Base-by-base conservation (phyloP, 2,888 invertebrate species). In the Lasiommata megera region DNA sequence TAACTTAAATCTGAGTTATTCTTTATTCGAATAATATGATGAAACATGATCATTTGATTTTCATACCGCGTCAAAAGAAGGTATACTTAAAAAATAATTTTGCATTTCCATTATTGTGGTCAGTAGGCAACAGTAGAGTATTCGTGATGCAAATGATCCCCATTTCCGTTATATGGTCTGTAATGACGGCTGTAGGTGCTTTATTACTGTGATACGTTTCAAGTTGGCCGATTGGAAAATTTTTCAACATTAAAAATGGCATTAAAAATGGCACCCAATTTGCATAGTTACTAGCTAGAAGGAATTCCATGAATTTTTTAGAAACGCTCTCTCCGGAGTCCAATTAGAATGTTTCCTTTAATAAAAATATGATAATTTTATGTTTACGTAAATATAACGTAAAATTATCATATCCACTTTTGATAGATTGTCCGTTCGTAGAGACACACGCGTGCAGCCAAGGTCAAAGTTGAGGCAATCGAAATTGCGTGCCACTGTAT, bases 401-500 rank as follows among this genome's bases (percentile, higher is more conserved):
- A n/a, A n/a, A n/a, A n/a, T n/a, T n/a, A n/a, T n/a, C n/a, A n/a
- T n/a, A n/a, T 11, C 17, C 1, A 44, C 29, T 44, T 46, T 46
- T 46, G 46, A 46, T 31, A 46, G 46, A 46, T 17, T 16, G 46
- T 47, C 34, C 46, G 29, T 34, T 23, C 40, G 16, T 8, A 16
- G 16, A 46, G 54, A 54, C 14, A 41, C 28, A 54, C 54, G 48
- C 44, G 14, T 29, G 23, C 43, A 28, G 38, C 43, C 54, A 64
- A 60, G 64, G 64, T 62, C 60, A 38, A 56, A 58, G 34, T 38
- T 54, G 55, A 58, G 61, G 67, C 63, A 64, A 70, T 80, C 77
- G 74, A 80, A 79, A 74, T 80, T 72, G 86, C 86, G 84, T 85
- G 83, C 61, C 74, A 70, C 56, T 66, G 61, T 68, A 68, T 68